Evolutionary conservation across 2,888 invertebrate species (phyloP).

Genomic region (Allophyes oxyacanthae): DNA sequence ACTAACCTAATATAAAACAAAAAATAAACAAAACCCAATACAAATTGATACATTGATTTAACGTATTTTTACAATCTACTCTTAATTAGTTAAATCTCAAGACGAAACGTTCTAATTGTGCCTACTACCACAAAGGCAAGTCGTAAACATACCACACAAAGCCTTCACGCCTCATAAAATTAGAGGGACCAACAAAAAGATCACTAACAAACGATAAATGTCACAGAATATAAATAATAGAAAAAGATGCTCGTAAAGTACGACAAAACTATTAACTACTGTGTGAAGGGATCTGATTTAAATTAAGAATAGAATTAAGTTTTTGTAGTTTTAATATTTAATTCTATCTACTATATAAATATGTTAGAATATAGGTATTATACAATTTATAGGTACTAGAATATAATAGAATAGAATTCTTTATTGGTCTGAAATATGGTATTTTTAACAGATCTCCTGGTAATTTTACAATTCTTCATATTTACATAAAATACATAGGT

Average conservation of each 20-base stretch:
- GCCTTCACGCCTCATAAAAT: slow-evolving; percentile 71
- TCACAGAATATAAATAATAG: slow-evolving; percentile 65
- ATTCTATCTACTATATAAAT: too few relatives aligned
- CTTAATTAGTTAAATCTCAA: slow-evolving; percentile 48
- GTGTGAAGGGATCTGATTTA: slow-evolving; percentile 27
- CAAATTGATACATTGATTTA: slow-evolving; percentile 41
- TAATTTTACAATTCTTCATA: too few relatives aligned
- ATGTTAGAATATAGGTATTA: too few relatives aligned
- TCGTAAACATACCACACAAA: slow-evolving; percentile 42
- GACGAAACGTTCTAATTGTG: slow-evolving; percentile 43
- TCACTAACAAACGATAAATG: slow-evolving; percentile 73
- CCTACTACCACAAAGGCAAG: slow-evolving; percentile 42
- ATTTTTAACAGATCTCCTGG: too few relatives aligned
- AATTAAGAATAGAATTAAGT: too few relatives aligned
- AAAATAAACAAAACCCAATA: slow-evolving; percentile 18
- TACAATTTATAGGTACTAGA: too few relatives aligned
- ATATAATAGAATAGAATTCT: too few relatives aligned
- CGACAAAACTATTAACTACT: slow-evolving; percentile 63
- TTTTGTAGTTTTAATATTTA: too few relatives aligned
- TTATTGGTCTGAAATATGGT: too few relatives aligned
- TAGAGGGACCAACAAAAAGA: slow-evolving; percentile 56
- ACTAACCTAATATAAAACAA: slow-evolving; percentile 6
- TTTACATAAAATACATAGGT: too few relatives aligned
- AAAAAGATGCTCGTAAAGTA: slow-evolving; percentile 52
- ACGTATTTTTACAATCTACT: slow-evolving; percentile 37